These are phyloP conservation scores for Peromyscus aztecus DNA, from an alignment of 2,797 vertebrate genomes.

Conservation along the genomic window DNA sequence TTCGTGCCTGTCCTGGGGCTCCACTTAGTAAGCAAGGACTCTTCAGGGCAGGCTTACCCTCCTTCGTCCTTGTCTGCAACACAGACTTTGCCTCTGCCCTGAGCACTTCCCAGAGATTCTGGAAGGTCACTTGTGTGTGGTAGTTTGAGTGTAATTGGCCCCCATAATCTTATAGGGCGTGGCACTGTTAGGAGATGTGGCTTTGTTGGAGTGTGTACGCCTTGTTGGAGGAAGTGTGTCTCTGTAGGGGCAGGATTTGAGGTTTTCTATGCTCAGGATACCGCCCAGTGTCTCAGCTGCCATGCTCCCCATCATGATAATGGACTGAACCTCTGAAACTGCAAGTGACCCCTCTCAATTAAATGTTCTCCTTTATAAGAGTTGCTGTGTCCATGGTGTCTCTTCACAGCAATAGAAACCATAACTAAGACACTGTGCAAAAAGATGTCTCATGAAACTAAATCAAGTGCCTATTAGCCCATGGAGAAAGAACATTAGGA, in stretches of 20 bases:
- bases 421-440: neutral
- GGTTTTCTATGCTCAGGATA: neutral
- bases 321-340: neutral
- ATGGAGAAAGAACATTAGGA: neutral
- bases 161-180: neutral
- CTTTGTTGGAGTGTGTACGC: neutral
- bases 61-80: neutral
- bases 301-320: neutral
- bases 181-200: neutral
- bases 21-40: neutral
- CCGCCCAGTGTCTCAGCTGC: neutral
- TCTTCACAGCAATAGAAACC: neutral
- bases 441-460: neutral
- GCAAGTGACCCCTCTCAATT: neutral
- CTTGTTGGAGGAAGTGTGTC: neutral
- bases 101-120: accelerated
- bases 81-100: neutral
- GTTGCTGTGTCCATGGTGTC: neutral
- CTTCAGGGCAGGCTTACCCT: accelerated
- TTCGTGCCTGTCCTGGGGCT: neutral
- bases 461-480: neutral
- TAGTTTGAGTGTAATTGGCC: neutral
- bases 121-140: neutral
- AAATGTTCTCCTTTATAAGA: neutral
- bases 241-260: neutral